Percentiles rank a stretch among this genome's conserved stretches.
These are phyloP conservation scores for Garrulus glandarius DNA, from an alignment of 2,797 vertebrate genomes.

Conservation along the genomic window DNA sequence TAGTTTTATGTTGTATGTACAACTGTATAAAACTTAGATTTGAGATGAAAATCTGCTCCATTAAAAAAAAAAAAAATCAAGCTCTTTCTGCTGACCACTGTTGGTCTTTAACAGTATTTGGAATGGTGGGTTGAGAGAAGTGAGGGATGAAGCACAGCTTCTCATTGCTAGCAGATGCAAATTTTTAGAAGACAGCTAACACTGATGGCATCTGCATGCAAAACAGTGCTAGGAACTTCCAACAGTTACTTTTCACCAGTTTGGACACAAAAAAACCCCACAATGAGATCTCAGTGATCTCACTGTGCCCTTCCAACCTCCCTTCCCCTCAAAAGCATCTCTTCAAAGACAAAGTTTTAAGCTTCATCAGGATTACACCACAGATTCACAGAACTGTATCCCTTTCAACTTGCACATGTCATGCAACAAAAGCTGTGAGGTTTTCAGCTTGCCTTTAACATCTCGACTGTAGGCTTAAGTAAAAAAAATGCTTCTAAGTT, in stretches of 20 bases:
- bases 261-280: not conserved
- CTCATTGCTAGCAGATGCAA: not conserved
- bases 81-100: not conserved
- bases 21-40: not conserved
- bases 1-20: not conserved
- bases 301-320: not conserved
- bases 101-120: not conserved
- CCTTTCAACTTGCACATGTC: not conserved
- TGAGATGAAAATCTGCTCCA: not conserved
- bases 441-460: not conserved
- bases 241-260: not conserved
- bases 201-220: accelerated
- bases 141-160: not conserved
- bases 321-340: not conserved
- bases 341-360: not conserved
- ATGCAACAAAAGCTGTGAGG: not conserved
- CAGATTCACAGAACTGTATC: not conserved
- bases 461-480: not conserved
- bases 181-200: not conserved
- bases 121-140: not conserved
- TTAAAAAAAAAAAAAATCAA: not conserved
- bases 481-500: not conserved
- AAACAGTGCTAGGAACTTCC: not conserved
- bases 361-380: not conserved
- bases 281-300: not conserved